Conservation (phyloP, 2,113 vertebrate species). For the Osmerus mordax region DNA sequence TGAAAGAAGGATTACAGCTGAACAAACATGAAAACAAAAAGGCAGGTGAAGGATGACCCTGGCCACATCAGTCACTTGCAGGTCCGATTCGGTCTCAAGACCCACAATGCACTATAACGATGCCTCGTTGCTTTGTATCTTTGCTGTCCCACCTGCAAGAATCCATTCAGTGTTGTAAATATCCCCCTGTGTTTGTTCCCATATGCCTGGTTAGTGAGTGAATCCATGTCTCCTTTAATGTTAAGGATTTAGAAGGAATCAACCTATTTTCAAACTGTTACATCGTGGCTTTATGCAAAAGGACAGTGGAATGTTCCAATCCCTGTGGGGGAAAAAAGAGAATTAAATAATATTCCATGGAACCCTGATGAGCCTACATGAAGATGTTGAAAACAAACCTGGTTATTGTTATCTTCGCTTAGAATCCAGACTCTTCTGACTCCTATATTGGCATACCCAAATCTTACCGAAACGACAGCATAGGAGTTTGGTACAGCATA, state of each 20-base stretch:
- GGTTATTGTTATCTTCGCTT: constrained; percentile 12
- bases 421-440: constrained; percentile 11
- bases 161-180: constrained; percentile 74
- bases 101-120: constrained; percentile 2
- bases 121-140: constrained; percentile 21
- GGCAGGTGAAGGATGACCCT: too few relatives aligned
- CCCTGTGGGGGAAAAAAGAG: neutral
- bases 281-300: constrained; percentile 44
- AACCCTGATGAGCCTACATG: constrained; percentile 17
- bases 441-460: too few relatives aligned
- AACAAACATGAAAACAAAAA: neutral
- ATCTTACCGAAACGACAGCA: neutral
- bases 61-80: too few relatives aligned
- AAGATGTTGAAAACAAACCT: constrained; percentile 15
- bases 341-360: constrained; percentile 2
- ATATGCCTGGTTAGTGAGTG: constrained; percentile 58
- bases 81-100: constrained; percentile 6
- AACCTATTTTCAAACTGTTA: constrained; percentile 49
- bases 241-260: constrained; percentile 54
- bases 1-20: constrained; percentile 44
- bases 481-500: neutral
- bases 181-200: constrained; percentile 61
- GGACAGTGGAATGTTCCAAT: constrained; percentile 22
- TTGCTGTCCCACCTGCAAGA: constrained; percentile 25
- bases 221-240: constrained; percentile 64